Percentiles rank a stretch among this genome's conserved stretches.
phyloP scores from a whole-genome alignment of 35 echinoderm and acorn worm species.

The Lytechinus pictus region DNA sequence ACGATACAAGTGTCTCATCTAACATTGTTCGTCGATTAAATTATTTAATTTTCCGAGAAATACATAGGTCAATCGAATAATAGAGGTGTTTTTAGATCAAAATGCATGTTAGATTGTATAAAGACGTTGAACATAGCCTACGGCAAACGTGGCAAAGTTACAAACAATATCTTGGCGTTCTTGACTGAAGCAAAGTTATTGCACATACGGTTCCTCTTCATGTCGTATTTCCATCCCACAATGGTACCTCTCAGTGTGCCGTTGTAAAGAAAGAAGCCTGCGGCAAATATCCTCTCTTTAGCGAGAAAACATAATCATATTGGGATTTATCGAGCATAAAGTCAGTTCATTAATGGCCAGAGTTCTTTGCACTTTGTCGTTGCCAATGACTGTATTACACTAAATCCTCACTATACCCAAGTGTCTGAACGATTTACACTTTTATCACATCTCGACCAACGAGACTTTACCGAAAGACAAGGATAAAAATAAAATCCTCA shows the following conservation, averaged over 20 bases:
- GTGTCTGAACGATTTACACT: slow-evolving; percentile 10
- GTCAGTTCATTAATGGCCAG: neutral
- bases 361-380: neutral
- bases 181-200: neutral
- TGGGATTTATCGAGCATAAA: neutral
- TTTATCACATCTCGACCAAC: neutral
- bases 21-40: neutral
- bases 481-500: neutral
- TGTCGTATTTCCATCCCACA: neutral
- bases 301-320: neutral
- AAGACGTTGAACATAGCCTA: neutral
- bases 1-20: neutral
- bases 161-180: neutral
- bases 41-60: neutral
- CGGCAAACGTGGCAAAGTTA: neutral
- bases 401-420: neutral
- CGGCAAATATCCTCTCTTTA: neutral
- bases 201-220: neutral
- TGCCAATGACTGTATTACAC: neutral
- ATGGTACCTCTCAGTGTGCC: neutral
- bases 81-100: neutral
- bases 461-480: neutral
- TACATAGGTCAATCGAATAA: neutral
- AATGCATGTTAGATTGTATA: neutral
- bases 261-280: neutral